Percentiles rank a stretch among this genome's conserved stretches.
These are phyloP conservation scores for Mylabris sibirica DNA, from an alignment of 2,888 invertebrate species.

Conservation along the genomic window DNA sequence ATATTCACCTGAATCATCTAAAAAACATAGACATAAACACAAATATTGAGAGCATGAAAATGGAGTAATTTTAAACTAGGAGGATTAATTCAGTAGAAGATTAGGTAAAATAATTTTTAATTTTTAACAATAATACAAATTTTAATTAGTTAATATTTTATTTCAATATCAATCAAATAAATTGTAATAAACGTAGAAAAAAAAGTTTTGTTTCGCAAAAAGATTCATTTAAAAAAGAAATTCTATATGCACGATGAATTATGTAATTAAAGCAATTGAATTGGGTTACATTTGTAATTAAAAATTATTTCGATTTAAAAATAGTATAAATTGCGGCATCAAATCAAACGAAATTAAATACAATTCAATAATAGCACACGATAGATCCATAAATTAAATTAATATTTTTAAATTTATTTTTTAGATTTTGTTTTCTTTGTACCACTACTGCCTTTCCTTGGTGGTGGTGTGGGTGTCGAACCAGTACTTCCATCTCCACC, in stretches of 20 bases:
- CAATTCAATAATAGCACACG: background rate
- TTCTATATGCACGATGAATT: background rate
- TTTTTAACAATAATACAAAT: no score
- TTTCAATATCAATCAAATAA: constrained; percentile 5
- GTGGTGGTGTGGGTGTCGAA: constrained; percentile 50
- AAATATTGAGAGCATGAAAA: constrained; percentile 58
- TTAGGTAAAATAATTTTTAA: constrained; percentile 5
- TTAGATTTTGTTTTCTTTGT: constrained; percentile 50
- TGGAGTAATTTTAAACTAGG: no score
- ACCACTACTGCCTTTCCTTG: constrained; percentile 55
- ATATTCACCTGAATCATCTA: constrained; percentile 61
- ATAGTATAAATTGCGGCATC: background rate
- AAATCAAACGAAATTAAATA: constrained; percentile 10
- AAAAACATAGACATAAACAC: constrained; percentile 66
- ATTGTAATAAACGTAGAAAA: constrained; percentile 11
- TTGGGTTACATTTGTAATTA: background rate
- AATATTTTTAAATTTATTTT: constrained; percentile 39
- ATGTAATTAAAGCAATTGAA: background rate
- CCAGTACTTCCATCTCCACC: constrained; percentile 31
- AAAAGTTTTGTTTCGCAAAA: background rate
- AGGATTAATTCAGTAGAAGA: no score
- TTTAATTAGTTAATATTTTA: background rate
- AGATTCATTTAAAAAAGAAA: background rate
- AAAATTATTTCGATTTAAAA: background rate
- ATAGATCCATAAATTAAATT: background rate